These are phyloP conservation scores for Eupithecia centaureata DNA, from an alignment of 2,888 invertebrate genomes.

Conservation along the genomic window DNA sequence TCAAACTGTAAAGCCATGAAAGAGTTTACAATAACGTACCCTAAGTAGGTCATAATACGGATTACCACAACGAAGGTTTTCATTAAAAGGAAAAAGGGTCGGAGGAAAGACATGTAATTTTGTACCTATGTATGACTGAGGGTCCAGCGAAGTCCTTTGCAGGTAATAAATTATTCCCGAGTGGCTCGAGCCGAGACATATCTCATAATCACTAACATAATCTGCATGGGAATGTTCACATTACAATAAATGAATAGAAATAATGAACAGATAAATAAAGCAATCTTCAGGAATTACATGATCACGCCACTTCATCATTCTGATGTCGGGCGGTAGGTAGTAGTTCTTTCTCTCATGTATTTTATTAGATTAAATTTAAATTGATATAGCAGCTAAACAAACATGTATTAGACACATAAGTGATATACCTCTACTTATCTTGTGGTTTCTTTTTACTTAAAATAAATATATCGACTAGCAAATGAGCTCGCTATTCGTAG, in stretches of 20 bases:
- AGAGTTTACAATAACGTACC: constrained; percentile 51
- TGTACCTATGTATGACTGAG: constrained; percentile 62
- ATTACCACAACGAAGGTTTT: constrained; percentile 62
- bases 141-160: constrained; percentile 62
- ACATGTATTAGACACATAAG: no score
- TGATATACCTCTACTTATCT: no score
- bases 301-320: not conserved
- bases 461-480: no score
- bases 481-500: no score
- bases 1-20: constrained; percentile 35
- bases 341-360: no score
- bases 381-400: no score
- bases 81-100: constrained; percentile 61
- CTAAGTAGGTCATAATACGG: constrained; percentile 51
- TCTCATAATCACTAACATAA: constrained; percentile 25
- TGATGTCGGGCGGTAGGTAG: not conserved
- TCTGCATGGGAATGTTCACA: constrained; percentile 17
- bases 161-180: constrained; percentile 60
- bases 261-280: not conserved
- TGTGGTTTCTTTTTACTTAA: no score
- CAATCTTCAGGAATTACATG: not conserved
- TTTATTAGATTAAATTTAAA: no score
- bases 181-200: constrained; percentile 16
- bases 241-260: constrained; percentile 8
- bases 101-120: constrained; percentile 66